Base-by-base conservation (phyloP, 2,797 vertebrate genomes). In the Gallinago nigripennis region DNA sequence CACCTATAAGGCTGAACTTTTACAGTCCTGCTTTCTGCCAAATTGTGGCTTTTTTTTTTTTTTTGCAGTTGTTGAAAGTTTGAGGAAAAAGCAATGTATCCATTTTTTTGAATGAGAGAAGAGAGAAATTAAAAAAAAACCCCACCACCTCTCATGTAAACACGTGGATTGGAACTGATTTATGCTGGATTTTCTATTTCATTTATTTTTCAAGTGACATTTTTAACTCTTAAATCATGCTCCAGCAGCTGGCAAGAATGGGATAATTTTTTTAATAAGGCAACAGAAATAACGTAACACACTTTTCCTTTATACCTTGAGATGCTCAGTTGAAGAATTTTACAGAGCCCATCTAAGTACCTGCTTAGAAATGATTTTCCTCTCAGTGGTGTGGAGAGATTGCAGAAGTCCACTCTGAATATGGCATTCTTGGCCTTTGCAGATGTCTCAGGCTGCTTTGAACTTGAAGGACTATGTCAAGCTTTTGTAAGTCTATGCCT, bases 1-100 rank as follows among this genome's bases (percentile, higher is more conserved):
- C 94, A 95, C 94, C 82, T 93, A 78, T 89, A 82, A 65, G 84
- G 54, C n/a, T 83, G 76, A 93, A 93, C 45, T 96, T 96, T 86
- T 91, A 89, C 71, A 72, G 65, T 64, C 54, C 53, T n/a, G 31
- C 21, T 93, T 82, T 89, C 64, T 92, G 92, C 61, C 88, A 92
- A 71, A 87, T 23, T 82, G 37, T 50, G 35, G 24, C 1, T 56
- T 61, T 68, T 35, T 58, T 23, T 16, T 15, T 58, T 60, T 60
- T 63, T 68, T 16, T n/a, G 5, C 19, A 88, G 68, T 88, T 94
- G 56, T 69, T 95, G 88, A 95, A 95, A 95, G 73, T 90, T 70
- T 80, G 71, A 92, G 53, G 84, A 48, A 95, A 90, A 92, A 89
- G 19, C 23, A 93, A 37, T 54, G 64, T 48, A 28, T 37, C 27